phyloP scores from a whole-genome alignment of 1,140 invertebrate genomes.

The Eubasilissa regina region DNA sequence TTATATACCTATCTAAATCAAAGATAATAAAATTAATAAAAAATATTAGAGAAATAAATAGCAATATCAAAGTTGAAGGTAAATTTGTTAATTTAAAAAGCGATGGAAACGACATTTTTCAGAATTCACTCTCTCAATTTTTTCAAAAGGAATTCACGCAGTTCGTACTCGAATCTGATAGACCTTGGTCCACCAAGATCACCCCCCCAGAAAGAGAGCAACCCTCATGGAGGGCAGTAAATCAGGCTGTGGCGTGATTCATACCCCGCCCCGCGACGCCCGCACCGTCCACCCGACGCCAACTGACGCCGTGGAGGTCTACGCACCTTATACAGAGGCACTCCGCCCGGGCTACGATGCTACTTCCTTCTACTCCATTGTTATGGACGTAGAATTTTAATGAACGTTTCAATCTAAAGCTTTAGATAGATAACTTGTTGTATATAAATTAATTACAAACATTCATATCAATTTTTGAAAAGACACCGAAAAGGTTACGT shows the following conservation, averaged over 20 bases:
- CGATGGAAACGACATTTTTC: no score
- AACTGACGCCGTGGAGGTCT: constrained; percentile 21
- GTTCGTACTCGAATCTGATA: no score
- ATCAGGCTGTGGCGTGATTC: constrained; percentile 60
- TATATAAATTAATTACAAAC: background rate
- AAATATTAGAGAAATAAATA: no score
- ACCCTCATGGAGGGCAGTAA: constrained; percentile 51
- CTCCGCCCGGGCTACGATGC: background rate
- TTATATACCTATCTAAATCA: no score
- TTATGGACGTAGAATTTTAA: constrained; percentile 21
- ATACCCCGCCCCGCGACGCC: constrained; percentile 45
- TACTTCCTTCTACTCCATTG: background rate
- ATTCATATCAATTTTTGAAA: background rate
- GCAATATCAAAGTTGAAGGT: no score
- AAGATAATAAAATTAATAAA: no score
- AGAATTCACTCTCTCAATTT: no score
- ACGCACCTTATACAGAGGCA: constrained; percentile 9
- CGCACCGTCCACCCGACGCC: background rate
- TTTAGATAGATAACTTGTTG: background rate
- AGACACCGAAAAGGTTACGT: no score
- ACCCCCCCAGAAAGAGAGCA: constrained; percentile 42
- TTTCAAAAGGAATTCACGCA: no score
- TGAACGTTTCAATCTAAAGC: background rate
- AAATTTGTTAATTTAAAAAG: no score
- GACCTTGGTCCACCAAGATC: constrained; percentile 38